Evolutionary conservation across 2,888 invertebrate genomes (phyloP), one percentile per base, ranked within the genome.

Genomic region (Cantharis flavilabris): DNA sequence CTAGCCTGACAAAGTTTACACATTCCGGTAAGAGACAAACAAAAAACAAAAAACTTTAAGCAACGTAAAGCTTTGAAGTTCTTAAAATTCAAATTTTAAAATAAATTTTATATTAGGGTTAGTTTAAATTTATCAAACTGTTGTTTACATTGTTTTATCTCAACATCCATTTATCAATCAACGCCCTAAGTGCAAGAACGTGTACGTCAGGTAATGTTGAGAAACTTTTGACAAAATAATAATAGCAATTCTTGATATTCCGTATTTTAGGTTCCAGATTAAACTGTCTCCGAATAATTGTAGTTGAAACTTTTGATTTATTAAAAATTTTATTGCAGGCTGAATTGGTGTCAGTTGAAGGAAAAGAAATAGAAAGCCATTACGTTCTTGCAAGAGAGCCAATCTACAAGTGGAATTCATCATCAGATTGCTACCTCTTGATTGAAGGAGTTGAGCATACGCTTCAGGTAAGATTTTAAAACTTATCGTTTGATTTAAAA

Each of bases 281-380:
- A 67, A 67, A n/a, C 26, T 67, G 26, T 67, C 65, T 23, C 26
- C 26, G 26, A 67, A 67, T 67, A 23, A 14, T 18, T 26, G 13
- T 23, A 67, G 20, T 67, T 67, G 23, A 26, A 67, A 67, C 65
- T 67, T 67, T 67, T 64, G 64, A 23, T 64, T 64, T 64, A 64
- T 20, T 64, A 64, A 64, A 64, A 64, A 64, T 5, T 83, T 84
- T 85, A 77, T 87, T 86, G 75, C 89, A 93, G 92, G 93, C 93
- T 69, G 93, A 93, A 84, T 86, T 93, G 70, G 93, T 93, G 1
- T 93, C 93, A 0, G 92, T 93, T 0, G 93, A 92, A 84, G 93
- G 93, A 14, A 93, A 93, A 84, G 93, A 93, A 85, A 93, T 93
- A 79, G 93, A 93, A 85, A 92, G 92, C 72, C 93, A 93, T 86